Evolutionary conservation across 2,888 invertebrate genomes (phyloP).

Genomic region (Mongoloraphidia duomilia): DNA sequence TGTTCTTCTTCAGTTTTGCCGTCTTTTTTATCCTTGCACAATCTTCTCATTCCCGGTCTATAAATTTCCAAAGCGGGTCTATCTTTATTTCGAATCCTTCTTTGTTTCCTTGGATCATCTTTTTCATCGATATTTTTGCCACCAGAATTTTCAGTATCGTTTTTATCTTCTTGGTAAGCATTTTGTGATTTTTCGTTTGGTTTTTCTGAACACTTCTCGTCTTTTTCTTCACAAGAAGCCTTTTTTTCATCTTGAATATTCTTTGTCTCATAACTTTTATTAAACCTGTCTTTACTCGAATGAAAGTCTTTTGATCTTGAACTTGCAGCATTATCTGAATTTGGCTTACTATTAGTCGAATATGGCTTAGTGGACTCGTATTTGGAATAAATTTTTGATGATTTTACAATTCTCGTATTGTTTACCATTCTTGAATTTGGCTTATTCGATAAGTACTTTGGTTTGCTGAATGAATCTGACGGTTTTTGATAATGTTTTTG

Average conservation of each 20-base stretch:
- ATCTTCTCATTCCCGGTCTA: constrained; percentile 59
- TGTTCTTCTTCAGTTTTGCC: not conserved
- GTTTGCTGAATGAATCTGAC: no score
- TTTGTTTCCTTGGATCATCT: constrained; percentile 33
- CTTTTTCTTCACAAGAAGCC: not conserved
- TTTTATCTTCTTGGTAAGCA: not conserved
- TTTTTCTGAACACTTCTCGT: not conserved
- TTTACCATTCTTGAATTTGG: no score
- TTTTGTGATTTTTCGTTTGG: not conserved
- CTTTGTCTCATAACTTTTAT: no score
- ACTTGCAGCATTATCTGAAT: not conserved
- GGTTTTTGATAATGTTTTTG: no score
- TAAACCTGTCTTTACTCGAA: no score
- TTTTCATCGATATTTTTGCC: constrained; percentile 22
- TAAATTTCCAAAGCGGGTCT: constrained; percentile 83
- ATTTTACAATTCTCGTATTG: no score
- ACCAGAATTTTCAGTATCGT: not conserved
- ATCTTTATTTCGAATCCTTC: constrained; percentile 51
- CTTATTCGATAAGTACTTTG: no score
- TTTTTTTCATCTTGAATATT: no score
- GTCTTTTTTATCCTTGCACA: constrained; percentile 1
- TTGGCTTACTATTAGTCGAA: not conserved
- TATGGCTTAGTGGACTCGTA: not conserved
- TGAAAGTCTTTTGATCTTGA: not conserved
- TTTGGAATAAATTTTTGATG: no score